These are phyloP conservation scores for Myodes glareolus DNA, from an alignment of 2,113 vertebrate species.

Conservation along the genomic window DNA sequence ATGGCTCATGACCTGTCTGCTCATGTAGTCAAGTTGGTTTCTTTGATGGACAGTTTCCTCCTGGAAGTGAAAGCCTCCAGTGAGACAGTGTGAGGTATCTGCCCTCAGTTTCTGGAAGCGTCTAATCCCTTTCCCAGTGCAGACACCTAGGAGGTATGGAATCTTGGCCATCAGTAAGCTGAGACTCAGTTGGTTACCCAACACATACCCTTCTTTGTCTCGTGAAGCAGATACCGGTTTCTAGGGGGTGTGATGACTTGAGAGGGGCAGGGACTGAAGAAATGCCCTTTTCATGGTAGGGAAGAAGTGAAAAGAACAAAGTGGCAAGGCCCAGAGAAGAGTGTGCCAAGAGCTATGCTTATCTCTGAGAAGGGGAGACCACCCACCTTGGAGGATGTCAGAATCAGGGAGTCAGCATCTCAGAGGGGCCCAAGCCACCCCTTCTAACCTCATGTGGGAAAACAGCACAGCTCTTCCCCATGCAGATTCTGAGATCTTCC, in stretches of 20 bases:
- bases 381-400: background rate
- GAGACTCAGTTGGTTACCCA: background rate
- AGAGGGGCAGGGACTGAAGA: background rate
- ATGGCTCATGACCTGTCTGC: fast-evolving
- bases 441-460: background rate
- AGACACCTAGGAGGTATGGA: background rate
- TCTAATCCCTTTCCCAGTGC: fast-evolving
- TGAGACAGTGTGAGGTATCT: background rate
- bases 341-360: background rate
- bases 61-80: background rate
- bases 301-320: background rate
- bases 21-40: fast-evolving
- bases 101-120: background rate
- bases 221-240: background rate
- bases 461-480: background rate
- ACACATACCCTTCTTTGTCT: background rate
- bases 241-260: background rate
- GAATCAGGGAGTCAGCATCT: fast-evolving
- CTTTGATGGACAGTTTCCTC: background rate
- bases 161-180: background rate
- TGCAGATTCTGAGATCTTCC: background rate
- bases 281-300: background rate
- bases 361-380: background rate
- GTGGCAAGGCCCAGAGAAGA: background rate
- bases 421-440: background rate